Evolutionary conservation across 23 tunicate species (phyloP).

Genomic region (Ascidia mentula): DNA sequence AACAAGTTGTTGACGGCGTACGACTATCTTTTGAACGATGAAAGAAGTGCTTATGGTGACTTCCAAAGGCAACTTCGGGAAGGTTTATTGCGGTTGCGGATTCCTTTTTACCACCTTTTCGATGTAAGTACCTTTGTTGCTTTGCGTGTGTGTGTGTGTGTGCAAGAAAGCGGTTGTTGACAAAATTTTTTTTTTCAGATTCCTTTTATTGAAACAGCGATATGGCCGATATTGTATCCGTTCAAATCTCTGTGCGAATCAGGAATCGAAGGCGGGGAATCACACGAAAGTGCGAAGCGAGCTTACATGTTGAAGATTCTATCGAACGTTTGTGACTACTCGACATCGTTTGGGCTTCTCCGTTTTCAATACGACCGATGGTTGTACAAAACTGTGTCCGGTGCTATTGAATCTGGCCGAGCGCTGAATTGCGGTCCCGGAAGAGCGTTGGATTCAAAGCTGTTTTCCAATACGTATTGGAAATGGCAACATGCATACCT

Average conservation of each 20-base stretch:
- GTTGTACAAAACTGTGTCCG: neutral
- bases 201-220: too few species aligned
- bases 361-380: constrained; percentile 11
- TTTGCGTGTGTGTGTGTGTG: too few species aligned
- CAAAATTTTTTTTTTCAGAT: too few species aligned
- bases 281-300: neutral
- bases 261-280: neutral
- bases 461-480: neutral
- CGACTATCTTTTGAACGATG: too few species aligned
- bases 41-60: too few species aligned
- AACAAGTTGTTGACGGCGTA: too few species aligned
- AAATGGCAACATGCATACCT: constrained; percentile 4
- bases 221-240: neutral
- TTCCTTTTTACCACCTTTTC: too few species aligned
- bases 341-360: neutral
- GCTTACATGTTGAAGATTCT: neutral
- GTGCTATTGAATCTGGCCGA: neutral
- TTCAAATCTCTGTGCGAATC: neutral
- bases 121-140: too few species aligned
- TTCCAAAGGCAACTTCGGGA: too few species aligned
- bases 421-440: neutral
- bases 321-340: neutral
- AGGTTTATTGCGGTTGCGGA: too few species aligned
- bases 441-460: neutral
- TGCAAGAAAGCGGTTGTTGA: too few species aligned